Percentiles rank a stretch among this genome's conserved stretches.
Evolutionary conservation across 2,888 invertebrate species (phyloP).

Genomic region (Polydesmus complanatus): DNA sequence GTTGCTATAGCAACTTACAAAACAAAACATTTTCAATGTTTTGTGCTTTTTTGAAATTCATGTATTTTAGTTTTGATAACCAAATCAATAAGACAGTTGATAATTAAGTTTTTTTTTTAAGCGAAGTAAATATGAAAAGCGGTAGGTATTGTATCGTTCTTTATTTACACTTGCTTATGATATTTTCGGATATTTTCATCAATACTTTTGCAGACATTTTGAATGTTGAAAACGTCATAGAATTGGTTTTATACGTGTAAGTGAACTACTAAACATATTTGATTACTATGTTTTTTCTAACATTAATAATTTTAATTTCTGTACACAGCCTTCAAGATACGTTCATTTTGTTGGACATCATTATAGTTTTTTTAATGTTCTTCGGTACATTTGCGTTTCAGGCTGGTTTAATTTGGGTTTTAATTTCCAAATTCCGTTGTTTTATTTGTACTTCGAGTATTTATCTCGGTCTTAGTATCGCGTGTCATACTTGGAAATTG

Average conservation of each 20-base stretch:
- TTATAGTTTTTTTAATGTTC: neutral
- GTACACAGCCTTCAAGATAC: neutral
- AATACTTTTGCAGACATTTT: neutral
- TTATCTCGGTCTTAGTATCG: neutral
- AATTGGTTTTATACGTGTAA: neutral
- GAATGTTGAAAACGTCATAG: neutral
- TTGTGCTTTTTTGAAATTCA: too few species aligned
- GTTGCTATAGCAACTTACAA: too few species aligned
- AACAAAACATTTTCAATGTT: too few species aligned
- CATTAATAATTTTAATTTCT: neutral
- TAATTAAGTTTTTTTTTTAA: neutral
- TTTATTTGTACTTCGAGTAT: neutral
- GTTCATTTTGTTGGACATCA: neutral
- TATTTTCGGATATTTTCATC: neutral
- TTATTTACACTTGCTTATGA: neutral
- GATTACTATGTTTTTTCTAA: neutral
- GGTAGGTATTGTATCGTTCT: neutral
- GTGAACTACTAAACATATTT: too few species aligned
- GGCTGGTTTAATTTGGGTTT: neutral
- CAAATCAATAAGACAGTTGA: too few species aligned
- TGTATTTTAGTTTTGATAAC: too few species aligned
- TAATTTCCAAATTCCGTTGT: neutral
- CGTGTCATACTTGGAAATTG: neutral
- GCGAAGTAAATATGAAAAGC: neutral
- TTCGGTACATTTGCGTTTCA: neutral